These are phyloP conservation scores for Panopea generosa DNA, from an alignment of 2,888 invertebrate species.

Conservation along the genomic window DNA sequence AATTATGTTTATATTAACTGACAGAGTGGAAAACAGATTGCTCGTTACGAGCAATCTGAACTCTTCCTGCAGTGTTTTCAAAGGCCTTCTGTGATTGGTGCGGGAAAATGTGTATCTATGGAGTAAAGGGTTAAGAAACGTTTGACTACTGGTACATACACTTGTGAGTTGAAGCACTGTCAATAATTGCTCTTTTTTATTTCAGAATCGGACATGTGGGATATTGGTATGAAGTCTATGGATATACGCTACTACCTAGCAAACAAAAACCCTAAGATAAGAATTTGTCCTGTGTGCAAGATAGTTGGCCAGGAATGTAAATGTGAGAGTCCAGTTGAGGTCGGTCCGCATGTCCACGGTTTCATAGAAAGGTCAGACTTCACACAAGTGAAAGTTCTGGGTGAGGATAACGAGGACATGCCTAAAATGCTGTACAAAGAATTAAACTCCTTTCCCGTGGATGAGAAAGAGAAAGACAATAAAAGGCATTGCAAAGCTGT, in stretches of 20 bases:
- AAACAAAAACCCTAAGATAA: slow-evolving; percentile 30
- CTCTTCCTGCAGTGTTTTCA: no score
- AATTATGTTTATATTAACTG: no score
- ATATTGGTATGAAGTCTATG: slow-evolving; percentile 37
- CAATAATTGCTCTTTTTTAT: no score
- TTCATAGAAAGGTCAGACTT: slow-evolving; percentile 23
- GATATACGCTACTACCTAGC: slow-evolving; percentile 40
- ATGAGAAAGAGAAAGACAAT: slow-evolving; percentile 13
- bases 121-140: no score
- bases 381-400: slow-evolving; percentile 16
- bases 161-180: no score
- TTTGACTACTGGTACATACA: no score
- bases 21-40: no score
- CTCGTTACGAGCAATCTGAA: no score
- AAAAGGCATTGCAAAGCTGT: slow-evolving; percentile 16
- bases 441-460: slow-evolving; percentile 10
- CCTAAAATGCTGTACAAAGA: slow-evolving; percentile 27
- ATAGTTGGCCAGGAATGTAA: slow-evolving; percentile 18
- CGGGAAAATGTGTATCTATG: no score
- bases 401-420: slow-evolving; percentile 12
- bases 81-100: no score
- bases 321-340: slow-evolving; percentile 21
- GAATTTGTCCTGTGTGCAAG: slow-evolving; percentile 48
- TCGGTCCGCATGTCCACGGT: slow-evolving; percentile 11
- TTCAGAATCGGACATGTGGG: slow-evolving; percentile 31